phyloP scores from a whole-genome alignment of 2,113 vertebrate species.

The Heptranchias perlo region DNA sequence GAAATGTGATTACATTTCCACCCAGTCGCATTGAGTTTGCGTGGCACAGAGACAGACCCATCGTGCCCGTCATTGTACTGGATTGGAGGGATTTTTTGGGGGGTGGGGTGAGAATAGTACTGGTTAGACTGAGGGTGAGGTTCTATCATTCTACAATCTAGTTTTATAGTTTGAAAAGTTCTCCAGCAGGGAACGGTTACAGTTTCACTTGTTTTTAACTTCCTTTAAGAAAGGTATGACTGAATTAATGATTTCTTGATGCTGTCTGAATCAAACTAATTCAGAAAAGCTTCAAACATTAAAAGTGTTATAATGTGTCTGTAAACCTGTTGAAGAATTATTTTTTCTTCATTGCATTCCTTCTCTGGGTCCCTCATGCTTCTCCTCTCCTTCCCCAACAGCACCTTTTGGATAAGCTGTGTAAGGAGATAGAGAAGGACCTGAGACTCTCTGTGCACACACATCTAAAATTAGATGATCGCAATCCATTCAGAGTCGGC shows the following conservation, averaged over 20 bases:
- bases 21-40: neutral
- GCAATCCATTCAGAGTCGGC: slow-evolving; percentile 94
- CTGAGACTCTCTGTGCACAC: slow-evolving; percentile 93
- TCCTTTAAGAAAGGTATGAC: neutral
- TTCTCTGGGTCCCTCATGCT: neutral
- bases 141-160: neutral
- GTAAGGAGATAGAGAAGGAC: slow-evolving; percentile 98
- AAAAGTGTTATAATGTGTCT: neutral
- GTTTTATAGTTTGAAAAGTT: neutral
- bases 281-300: neutral
- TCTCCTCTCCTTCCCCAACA: slow-evolving; percentile 43
- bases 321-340: neutral
- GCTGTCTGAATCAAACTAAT: neutral
- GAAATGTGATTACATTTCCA: neutral
- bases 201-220: neutral
- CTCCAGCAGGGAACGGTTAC: neutral
- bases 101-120: neutral
- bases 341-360: neutral
- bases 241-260: neutral
- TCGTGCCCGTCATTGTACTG: neutral
- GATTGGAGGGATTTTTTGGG: neutral
- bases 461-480: slow-evolving; percentile 90
- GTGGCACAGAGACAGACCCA: neutral
- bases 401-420: slow-evolving; percentile 91
- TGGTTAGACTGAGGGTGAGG: neutral